A percentile compares a stretch with the other conserved stretches of the same genome.
Conservation (phyloP, 2,113 vertebrate species). For the Delphinapterus leucas region DNA sequence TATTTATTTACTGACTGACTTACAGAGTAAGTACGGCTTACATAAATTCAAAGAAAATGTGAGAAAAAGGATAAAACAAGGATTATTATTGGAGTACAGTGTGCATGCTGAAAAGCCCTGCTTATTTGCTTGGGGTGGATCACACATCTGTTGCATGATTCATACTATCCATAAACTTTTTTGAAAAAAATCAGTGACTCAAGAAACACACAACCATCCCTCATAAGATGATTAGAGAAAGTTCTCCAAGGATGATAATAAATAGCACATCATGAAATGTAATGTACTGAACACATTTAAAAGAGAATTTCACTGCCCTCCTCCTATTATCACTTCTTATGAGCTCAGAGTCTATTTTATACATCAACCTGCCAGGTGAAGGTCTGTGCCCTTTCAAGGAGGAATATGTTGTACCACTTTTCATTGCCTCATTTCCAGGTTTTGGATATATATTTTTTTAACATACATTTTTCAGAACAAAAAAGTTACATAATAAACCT, state of each 20-base stretch:
- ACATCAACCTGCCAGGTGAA: neutral
- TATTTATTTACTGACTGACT: neutral
- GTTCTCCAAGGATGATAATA: neutral
- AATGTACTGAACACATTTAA: neutral
- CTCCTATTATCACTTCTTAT: neutral
- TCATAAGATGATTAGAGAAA: neutral
- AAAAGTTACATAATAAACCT: too few species aligned
- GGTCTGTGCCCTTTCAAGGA: neutral
- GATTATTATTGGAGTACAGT: accelerated
- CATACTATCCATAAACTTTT: neutral
- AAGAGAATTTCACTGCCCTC: neutral
- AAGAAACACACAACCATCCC: neutral
- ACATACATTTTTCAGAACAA: neutral
- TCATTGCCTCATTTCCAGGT: neutral
- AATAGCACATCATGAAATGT: neutral
- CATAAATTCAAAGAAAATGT: neutral
- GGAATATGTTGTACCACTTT: neutral
- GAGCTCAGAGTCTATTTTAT: neutral
- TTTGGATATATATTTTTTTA: neutral
- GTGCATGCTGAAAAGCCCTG: neutral
- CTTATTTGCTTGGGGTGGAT: too few species aligned
- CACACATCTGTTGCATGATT: neutral
- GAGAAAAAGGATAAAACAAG: neutral
- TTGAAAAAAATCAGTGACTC: neutral
- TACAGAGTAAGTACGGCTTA: neutral